Conservation (phyloP, 2,797 vertebrate genomes). For the Nothura maculosa region DNA sequence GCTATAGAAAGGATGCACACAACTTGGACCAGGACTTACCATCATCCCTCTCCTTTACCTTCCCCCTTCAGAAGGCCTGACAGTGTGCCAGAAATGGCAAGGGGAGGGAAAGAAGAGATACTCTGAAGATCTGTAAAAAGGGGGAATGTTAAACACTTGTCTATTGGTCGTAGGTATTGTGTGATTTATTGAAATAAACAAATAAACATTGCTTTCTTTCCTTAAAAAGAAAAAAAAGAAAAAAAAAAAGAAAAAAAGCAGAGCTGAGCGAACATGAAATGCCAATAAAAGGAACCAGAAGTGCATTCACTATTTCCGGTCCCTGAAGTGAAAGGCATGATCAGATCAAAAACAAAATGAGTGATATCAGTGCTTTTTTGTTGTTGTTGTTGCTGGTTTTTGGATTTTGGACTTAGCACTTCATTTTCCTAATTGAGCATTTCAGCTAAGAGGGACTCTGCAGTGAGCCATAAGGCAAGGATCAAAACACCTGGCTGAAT, state of each 20-base stretch:
- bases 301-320: background rate
- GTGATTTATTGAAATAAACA: background rate
- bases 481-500: background rate
- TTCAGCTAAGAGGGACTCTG: background rate
- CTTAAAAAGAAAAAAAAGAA: background rate
- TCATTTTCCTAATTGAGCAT: background rate
- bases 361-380: background rate
- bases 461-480: accelerated
- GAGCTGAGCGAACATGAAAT: background rate
- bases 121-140: background rate
- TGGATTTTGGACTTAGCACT: background rate
- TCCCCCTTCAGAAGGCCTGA: background rate
- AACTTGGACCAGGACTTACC: background rate
- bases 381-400: background rate
- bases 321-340: background rate
- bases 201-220: background rate
- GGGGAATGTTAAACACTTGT: background rate
- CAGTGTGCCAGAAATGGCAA: accelerated
- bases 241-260: background rate
- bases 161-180: background rate
- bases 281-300: background rate
- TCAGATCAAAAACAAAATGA: background rate
- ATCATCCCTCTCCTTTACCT: background rate
- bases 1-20: accelerated
- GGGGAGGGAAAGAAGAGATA: background rate